Conservation (phyloP, 92 coral and sea anemone species). For the Paragorgia papillata region DNA sequence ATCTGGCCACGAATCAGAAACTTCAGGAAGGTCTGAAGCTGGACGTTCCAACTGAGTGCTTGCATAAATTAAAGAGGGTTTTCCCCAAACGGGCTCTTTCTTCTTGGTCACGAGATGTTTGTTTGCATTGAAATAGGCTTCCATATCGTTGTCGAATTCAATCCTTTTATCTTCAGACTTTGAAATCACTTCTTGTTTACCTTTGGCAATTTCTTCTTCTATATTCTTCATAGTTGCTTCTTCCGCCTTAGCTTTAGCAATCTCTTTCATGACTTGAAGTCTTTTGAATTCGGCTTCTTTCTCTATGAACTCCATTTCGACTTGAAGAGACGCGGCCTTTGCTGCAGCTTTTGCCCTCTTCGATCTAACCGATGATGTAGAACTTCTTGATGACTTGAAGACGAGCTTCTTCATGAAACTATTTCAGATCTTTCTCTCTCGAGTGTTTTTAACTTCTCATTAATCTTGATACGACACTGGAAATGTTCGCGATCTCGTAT, state of each 20-base stretch:
- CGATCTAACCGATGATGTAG: constrained; percentile 54
- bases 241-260: constrained; percentile 59
- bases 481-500: constrained; percentile 54
- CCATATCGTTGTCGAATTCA: constrained; percentile 7
- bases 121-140: constrained; percentile 5
- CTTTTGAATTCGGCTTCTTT: constrained; percentile 52
- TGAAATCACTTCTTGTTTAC: not conserved
- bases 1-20: not conserved
- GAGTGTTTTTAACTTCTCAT: constrained; percentile 16
- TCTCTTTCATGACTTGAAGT: constrained; percentile 52
- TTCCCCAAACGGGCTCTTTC: not conserved
- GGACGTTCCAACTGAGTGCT: not conserved
- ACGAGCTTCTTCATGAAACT: not conserved
- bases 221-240: constrained; percentile 14
- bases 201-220: not conserved
- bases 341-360: constrained; percentile 57
- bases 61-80: not conserved
- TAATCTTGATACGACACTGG: constrained; percentile 49
- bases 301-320: constrained; percentile 59
- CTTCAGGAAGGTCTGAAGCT: not conserved
- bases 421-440: not conserved
- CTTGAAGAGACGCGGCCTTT: constrained; percentile 57
- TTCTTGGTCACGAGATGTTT: not conserved
- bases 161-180: not conserved
- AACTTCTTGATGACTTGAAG: constrained; percentile 25